Base-by-base conservation (phyloP, 2,113 vertebrate genomes). In the Lophius piscatorius region DNA sequence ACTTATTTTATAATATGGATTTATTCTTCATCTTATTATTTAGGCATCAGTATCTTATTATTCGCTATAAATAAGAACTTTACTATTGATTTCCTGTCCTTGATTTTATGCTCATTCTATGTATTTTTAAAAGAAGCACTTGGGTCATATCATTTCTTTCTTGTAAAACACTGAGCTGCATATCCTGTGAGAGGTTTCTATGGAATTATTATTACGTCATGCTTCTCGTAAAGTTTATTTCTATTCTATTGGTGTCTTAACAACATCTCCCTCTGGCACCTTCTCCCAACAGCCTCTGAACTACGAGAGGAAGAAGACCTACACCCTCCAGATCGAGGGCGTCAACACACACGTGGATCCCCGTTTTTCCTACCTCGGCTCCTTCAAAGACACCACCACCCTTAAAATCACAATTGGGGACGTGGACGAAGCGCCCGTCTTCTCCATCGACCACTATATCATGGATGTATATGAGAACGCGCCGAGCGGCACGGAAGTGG, bases 391-490 rank as follows among this genome's bases (percentile, higher is more conserved):
- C 74, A 91, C 92, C 0, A 93, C 97, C 1, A 93, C 93, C 61
- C 42, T 99, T 42, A 96, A 96, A 86, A 92, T 99, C 76, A 95
- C 96, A 4, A 93, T 99, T 1, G 96, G 96, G 0, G 97, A 99
- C 9, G 96, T 98, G 64, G 94, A 99, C 12, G 97, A 99, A 57
- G 91, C 95, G 0, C 97, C 97, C 0, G 87, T 96, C 9, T 99
- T 98, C 80, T 91, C 93, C 39, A 90, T 95, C 89, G 92, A 95
- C 78, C 95, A 93, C 38, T 99, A 98, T 17, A 67, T 95, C 75
- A 92, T 99, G 96, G 96, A 98, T 20, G 94, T 98, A 20, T 94
- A 94, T 41, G 97, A 99, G 88, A 98, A 99, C 39, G 81, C 92
- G 0, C 92, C 92, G 3, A 79, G 88, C 0, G 95, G 95, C 21